Evolutionary conservation across 64 coral and sea anemone genomes (phyloP).

Genomic region (Pocillopora damicornis): DNA sequence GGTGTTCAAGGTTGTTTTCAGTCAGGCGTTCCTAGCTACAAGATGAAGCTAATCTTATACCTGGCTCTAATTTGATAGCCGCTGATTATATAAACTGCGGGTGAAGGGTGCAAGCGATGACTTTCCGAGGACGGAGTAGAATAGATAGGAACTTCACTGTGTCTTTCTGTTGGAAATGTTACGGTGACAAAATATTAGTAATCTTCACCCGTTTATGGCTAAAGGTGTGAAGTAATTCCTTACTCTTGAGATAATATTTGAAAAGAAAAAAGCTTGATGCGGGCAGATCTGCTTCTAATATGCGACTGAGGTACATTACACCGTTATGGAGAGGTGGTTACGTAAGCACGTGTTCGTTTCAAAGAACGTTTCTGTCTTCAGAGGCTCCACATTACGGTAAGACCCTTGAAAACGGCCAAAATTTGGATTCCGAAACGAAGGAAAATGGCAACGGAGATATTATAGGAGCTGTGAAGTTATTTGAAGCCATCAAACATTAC

Average conservation of each 20-base stretch:
- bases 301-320: background rate
- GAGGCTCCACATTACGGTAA: background rate
- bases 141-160: background rate
- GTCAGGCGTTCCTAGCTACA: background rate
- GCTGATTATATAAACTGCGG: background rate
- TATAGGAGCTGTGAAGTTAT: background rate
- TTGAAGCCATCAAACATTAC: conserved; percentile 43
- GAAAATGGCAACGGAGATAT: background rate
- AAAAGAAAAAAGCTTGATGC: too few relatives aligned
- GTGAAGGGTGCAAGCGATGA: background rate
- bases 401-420: background rate
- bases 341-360: background rate
- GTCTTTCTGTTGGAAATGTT: background rate
- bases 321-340: background rate
- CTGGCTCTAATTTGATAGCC: background rate
- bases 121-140: background rate
- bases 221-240: too few relatives aligned
- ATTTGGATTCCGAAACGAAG: background rate
- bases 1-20: background rate
- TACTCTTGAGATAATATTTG: too few relatives aligned
- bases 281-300: background rate
- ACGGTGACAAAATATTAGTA: background rate
- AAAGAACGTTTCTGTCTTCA: background rate
- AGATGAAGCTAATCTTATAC: too few relatives aligned
- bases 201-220: too few relatives aligned